These are phyloP conservation scores for Thymelicus acteon DNA, from an alignment of 2,888 invertebrate species.

Conservation along the genomic window DNA sequence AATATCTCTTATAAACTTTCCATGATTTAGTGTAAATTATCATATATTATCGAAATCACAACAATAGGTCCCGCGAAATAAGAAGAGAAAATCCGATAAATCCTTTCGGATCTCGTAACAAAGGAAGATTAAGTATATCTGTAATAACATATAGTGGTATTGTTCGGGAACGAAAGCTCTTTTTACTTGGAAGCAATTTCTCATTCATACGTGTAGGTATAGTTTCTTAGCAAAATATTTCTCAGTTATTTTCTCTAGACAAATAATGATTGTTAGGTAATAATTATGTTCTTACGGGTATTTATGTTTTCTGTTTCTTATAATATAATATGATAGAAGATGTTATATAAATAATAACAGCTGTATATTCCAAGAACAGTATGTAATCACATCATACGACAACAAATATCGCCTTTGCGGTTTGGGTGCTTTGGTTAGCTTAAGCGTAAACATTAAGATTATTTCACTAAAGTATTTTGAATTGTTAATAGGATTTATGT, in stretches of 20 bases:
- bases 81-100: conserved; percentile 62
- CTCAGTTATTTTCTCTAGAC: conserved; percentile 21
- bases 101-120: conserved; percentile 69
- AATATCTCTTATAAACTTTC: no score
- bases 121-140: conserved; percentile 67
- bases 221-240: conserved; percentile 24
- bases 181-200: conserved; percentile 59
- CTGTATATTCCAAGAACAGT: no score
- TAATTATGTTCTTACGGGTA: background rate
- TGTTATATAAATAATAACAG: no score
- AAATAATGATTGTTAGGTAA: background rate
- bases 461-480: no score
- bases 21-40: background rate
- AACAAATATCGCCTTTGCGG: no score
- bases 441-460: no score
- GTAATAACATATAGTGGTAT: conserved; percentile 68
- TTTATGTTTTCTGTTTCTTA: background rate
- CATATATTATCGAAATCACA: conserved; percentile 53
- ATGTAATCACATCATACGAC: no score
- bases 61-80: conserved; percentile 52
- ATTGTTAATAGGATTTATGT: no score
- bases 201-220: conserved; percentile 46
- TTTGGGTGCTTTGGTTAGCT: no score
- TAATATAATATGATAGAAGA: no score
- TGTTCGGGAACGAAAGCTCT: conserved; percentile 53